Percentiles rank a stretch among this genome's conserved stretches.
These are phyloP conservation scores for Tribolium freemani DNA, from an alignment of 2,888 invertebrate species.

Conservation along the genomic window DNA sequence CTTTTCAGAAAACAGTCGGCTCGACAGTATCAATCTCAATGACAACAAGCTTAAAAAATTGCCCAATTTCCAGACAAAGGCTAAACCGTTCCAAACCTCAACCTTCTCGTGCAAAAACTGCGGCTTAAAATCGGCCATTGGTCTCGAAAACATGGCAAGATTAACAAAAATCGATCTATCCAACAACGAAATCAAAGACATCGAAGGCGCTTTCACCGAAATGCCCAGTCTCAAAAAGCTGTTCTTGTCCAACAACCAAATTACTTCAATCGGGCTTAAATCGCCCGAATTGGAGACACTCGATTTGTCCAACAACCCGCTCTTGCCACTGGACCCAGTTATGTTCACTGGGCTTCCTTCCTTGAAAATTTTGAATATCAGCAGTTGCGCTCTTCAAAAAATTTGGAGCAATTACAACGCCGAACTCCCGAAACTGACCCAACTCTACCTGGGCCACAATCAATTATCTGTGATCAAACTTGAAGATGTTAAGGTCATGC, in stretches of 20 bases:
- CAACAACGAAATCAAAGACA: constrained; percentile 71
- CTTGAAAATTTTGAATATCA: constrained; percentile 79
- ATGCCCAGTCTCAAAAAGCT: constrained; percentile 76
- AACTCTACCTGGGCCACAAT: constrained; percentile 73
- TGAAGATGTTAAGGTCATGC: constrained; percentile 73
- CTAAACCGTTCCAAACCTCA: constrained; percentile 75
- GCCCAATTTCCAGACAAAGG: constrained; percentile 76
- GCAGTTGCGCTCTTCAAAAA: constrained; percentile 76
- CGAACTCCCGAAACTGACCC: constrained; percentile 61
- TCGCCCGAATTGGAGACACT: constrained; percentile 78
- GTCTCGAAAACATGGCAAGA: constrained; percentile 80
- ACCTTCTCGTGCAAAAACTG: constrained; percentile 83
- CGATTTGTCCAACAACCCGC: constrained; percentile 80
- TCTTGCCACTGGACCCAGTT: constrained; percentile 75
- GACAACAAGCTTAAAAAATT: constrained; percentile 79
- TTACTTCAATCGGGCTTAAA: constrained; percentile 74
- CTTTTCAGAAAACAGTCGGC: constrained; percentile 78
- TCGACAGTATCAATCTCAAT: constrained; percentile 79
- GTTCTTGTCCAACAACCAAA: constrained; percentile 80
- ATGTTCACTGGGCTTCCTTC: constrained; percentile 76
- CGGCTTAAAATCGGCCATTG: constrained; percentile 76
- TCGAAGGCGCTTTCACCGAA: constrained; percentile 71
- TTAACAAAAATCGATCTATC: constrained; percentile 68
- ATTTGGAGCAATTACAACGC: constrained; percentile 71
- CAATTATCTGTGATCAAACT: constrained; percentile 72